Percentiles rank a stretch among this genome's conserved stretches.
Evolutionary conservation across 2,113 vertebrate species (phyloP).

Genomic region (Embiotoca jacksoni): DNA sequence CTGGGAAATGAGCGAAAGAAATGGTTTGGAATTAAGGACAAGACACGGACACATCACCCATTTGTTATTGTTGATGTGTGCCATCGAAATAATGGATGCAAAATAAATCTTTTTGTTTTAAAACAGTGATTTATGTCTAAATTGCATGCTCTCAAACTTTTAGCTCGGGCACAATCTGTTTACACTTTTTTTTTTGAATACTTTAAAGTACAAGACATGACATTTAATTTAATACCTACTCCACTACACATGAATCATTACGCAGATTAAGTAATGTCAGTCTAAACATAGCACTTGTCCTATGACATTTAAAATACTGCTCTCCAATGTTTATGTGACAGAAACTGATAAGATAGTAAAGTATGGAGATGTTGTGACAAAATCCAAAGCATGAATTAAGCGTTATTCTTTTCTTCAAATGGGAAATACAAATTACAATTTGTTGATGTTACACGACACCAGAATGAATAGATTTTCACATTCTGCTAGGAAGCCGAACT

Average conservation of each 20-base stretch:
- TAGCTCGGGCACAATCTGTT: background rate
- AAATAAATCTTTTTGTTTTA: background rate
- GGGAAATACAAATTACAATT: background rate
- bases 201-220: constrained; percentile 23
- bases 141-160: background rate
- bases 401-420: background rate
- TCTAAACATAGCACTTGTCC: constrained; percentile 24
- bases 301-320: constrained; percentile 40
- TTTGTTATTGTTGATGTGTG: constrained; percentile 6
- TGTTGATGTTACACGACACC: background rate
- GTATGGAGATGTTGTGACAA: background rate
- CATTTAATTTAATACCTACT: constrained; percentile 51
- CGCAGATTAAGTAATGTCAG: constrained; percentile 37
- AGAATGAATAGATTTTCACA: background rate
- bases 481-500: background rate
- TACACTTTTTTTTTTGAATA: constrained; percentile 27
- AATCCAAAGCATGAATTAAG: background rate
- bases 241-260: constrained; percentile 35
- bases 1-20: constrained; percentile 8
- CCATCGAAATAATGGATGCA: too few species aligned
- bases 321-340: constrained; percentile 10
- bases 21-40: background rate
- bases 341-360: background rate
- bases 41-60: background rate
- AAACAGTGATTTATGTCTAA: background rate